Evolutionary conservation across 1,140 invertebrate species (phyloP), one percentile per base, ranked within the genome.

Genomic region (Drosophila willistoni): DNA sequence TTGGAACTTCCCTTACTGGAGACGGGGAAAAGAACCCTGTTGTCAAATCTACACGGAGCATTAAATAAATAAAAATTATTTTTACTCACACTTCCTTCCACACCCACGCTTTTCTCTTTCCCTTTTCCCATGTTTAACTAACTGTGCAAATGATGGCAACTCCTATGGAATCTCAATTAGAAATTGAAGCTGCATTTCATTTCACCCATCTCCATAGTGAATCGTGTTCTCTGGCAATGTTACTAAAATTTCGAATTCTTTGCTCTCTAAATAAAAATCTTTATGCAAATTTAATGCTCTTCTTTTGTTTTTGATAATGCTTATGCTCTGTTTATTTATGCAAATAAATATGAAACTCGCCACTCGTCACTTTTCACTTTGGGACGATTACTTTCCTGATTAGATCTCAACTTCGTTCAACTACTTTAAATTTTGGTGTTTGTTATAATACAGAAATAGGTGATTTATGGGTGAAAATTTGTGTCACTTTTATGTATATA

Each of bases 141-240:
- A 89, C 84, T 86, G 83, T 83, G 77, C 77, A 89, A 86, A 83
- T 69, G 70, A 70, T 77, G 69, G 66, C 47, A 68, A 41, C 76
- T 68, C 51, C 68, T 56, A 73, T 77, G 36, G 83, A 86, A 87
- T 86, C 77, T 87, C 76, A 86, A 86, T 86, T 86, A 86, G 83
- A 51, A 79, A 65, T 64, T 76, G 51, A 56, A 72, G 63, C 68
- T 73, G 62, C 74, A 9, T 54, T 39, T 19, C 12, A 22, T 36
- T 22, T 60, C 3, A 56, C 55, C 10, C 56, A 36, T 7, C 39
- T 66, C 41, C 6, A 34, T 7, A 22, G 7, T 17, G 36, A 9
- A 12, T 34, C 6, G 0, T 39, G 36, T 39, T 36, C 19, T 51
- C 17, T 5, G 44, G 17, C 44, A 34, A 36, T 33, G 57, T 69